These are phyloP conservation scores for Nymphalis io DNA, from an alignment of 1,140 invertebrate species.

Conservation along the genomic window DNA sequence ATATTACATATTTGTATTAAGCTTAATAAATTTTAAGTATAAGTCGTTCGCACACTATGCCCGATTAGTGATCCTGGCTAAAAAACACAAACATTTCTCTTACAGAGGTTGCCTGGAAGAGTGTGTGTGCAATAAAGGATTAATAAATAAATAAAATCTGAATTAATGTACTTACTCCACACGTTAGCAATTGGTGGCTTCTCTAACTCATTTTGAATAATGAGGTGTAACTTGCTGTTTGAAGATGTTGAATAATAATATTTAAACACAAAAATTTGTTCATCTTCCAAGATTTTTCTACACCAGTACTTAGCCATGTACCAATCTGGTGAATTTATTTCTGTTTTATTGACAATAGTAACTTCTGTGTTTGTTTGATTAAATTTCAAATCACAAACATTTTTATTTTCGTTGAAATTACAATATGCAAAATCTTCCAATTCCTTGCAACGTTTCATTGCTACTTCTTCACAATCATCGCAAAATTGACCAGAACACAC, in stretches of 20 bases:
- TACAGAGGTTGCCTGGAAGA: too few species aligned
- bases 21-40: too few species aligned
- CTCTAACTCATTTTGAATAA: constrained; percentile 62
- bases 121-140: too few species aligned
- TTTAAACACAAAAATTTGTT: constrained; percentile 50
- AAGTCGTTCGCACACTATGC: too few species aligned
- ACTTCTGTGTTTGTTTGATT: constrained; percentile 71
- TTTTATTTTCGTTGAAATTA: constrained; percentile 78
- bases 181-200: constrained; percentile 45
- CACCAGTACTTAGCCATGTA: constrained; percentile 52
- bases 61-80: too few species aligned
- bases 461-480: constrained; percentile 83
- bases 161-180: constrained; percentile 52
- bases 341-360: constrained; percentile 46
- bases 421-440: constrained; percentile 88
- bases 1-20: too few species aligned
- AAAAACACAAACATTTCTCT: too few species aligned
- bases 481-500: constrained; percentile 84
- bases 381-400: constrained; percentile 81
- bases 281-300: constrained; percentile 48
- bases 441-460: constrained; percentile 84
- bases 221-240: constrained; percentile 34
- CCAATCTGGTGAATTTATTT: constrained; percentile 44
- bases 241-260: constrained; percentile 43
- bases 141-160: too few species aligned